A percentile compares a stretch with the other conserved stretches of the same genome.
Conservation (phyloP, 2,113 vertebrate species). For the Protobothrops mucrosquamatus region DNA sequence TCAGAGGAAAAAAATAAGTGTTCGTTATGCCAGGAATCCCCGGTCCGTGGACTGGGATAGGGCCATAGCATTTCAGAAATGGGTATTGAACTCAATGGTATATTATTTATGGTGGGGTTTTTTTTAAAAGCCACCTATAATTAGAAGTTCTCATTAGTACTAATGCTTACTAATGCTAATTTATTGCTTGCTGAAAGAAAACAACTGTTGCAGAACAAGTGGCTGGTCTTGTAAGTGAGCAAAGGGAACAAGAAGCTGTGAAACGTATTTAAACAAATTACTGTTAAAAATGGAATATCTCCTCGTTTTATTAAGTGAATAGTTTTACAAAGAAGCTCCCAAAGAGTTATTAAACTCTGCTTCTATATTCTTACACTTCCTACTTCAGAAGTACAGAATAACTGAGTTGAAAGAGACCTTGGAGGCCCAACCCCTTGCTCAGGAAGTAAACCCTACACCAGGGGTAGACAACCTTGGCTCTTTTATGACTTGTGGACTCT, state of each 20-base stretch:
- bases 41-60: neutral
- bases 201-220: neutral
- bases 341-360: neutral
- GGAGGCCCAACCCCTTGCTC: neutral
- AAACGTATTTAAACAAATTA: neutral
- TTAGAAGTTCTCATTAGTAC: neutral
- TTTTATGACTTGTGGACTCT: too few species aligned
- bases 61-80: neutral
- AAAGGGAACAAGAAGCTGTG: neutral
- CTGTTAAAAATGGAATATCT: neutral
- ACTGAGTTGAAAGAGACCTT: neutral
- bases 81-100: neutral
- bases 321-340: neutral
- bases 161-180: neutral
- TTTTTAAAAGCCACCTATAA: neutral
- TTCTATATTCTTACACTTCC: neutral
- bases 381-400: neutral
- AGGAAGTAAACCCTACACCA: neutral
- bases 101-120: neutral
- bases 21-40: neutral
- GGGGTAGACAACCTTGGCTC: too few species aligned
- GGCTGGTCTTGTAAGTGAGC: neutral
- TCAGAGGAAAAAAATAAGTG: neutral
- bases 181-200: neutral
- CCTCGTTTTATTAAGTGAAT: neutral